Evolutionary conservation across 2,113 vertebrate species (phyloP), one percentile per base, ranked within the genome.

Genomic region (Typhlomys cinereus): DNA sequence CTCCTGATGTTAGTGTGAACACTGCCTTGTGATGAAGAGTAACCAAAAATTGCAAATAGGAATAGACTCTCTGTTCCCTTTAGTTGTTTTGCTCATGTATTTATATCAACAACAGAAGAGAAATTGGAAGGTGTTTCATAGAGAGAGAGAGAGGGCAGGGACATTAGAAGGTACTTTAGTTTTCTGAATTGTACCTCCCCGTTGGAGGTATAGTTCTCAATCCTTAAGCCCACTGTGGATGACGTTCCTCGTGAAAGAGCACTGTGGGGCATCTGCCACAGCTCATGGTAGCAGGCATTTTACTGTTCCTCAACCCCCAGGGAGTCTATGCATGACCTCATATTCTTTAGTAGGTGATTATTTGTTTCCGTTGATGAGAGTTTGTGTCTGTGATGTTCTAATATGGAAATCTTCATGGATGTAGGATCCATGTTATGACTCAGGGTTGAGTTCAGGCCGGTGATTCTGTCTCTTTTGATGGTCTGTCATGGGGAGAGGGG

Each of bases 321-420:
- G 64, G n/a, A 89, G 44, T 89, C 25, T 61, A 6, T 62, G 14
- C 79, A 70, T 86, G 52, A 84, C 4, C 3, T 70, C 46, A 31
- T 86, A 44, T 92, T 20, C 5, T 92, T 85, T 69, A 39, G 69
- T 21, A 74, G 79, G 48, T 88, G 93, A 44, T 81, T 67, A 76
- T 87, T n/a, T 93, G 23, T 57, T 87, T 48, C 82, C 78, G 62
- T 34, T 71, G 70, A 8, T 34, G 48, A 46, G 9, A 69, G 27
- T 70, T 88, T 64, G 5, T 62, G 80, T 94, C 36, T 67, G 3
- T 75, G 66, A 66, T 84, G 87, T 94, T 3, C 48, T 85, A 46
- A 15, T 61, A 78, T 82, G 39, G 67, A 73, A 79, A 82, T 71
- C 23, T 36, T 82, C 62, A 48, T 90, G 75, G 7, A 14, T 34